phyloP scores from a whole-genome alignment of 2,888 invertebrate species.

The Euspilapteryx auroguttella region DNA sequence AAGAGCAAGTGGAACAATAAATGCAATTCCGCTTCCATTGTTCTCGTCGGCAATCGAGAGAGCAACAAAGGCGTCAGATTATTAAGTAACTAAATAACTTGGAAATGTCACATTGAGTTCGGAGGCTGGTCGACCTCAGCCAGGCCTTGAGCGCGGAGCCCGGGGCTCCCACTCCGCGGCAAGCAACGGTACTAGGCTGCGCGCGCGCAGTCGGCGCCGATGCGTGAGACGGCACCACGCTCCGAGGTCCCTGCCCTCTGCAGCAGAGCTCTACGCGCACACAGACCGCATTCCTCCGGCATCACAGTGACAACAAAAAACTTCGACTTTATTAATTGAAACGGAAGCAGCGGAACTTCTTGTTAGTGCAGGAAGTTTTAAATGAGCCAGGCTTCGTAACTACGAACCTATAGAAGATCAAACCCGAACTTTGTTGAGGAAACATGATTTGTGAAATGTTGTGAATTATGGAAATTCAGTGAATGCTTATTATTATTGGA shows the following conservation, averaged over 20 bases:
- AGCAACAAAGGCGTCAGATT: conserved; percentile 30
- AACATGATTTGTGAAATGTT: conserved; percentile 41
- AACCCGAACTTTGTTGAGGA: conserved; percentile 17
- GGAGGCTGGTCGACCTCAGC: not conserved
- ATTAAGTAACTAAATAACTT: conserved; percentile 39
- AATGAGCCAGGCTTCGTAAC: conserved; percentile 21
- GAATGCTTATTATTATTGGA: conserved; percentile 17
- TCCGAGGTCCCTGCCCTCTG: conserved; percentile 47
- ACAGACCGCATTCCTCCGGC: conserved; percentile 1
- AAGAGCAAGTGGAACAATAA: no score
- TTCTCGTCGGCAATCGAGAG: no score
- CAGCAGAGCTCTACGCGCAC: conserved; percentile 17
- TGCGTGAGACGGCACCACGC: conserved; percentile 30
- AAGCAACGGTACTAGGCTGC: conserved; percentile 39
- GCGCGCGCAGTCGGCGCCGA: conserved; percentile 12
- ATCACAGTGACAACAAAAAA: not conserved
- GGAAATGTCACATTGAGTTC: conserved; percentile 39
- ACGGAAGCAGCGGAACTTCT: no score
- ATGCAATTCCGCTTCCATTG: no score
- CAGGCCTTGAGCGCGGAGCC: not conserved
- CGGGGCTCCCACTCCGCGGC: not conserved
- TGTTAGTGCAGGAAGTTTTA: conserved; percentile 14
- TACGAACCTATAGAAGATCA: conserved; percentile 21
- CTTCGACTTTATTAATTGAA: no score
- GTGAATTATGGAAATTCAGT: conserved; percentile 30